Evolutionary conservation across 2,888 invertebrate species (phyloP).

Genomic region (Amphipyra berbera): DNA sequence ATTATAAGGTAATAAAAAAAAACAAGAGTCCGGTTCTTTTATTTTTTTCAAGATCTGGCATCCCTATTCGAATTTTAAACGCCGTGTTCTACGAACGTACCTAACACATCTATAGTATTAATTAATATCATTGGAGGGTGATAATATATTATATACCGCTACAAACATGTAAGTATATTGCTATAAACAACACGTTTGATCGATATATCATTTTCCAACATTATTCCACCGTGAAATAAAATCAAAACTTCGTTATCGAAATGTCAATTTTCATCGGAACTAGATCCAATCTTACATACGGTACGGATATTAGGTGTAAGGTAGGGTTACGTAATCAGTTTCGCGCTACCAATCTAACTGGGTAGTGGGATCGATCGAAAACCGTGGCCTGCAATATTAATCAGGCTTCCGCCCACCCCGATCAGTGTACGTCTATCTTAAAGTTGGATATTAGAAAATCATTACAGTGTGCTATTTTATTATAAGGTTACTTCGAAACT

Average conservation of each 20-base stretch:
- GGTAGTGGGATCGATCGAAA: constrained; percentile 57
- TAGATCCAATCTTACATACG: constrained; percentile 27
- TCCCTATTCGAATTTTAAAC: no score
- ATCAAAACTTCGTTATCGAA: constrained; percentile 44
- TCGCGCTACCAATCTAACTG: constrained; percentile 58
- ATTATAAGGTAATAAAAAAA: no score
- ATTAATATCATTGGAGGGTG: no score
- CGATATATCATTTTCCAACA: no score
- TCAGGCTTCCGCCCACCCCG: constrained; percentile 41
- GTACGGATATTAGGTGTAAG: constrained; percentile 54
- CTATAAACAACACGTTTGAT: no score
- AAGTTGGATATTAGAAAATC: constrained; percentile 19
- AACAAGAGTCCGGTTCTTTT: no score
- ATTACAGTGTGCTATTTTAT: neutral
- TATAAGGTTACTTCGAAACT: no score
- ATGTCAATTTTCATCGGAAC: constrained; percentile 43
- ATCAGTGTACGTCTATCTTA: constrained; percentile 33
- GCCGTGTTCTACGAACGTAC: no score
- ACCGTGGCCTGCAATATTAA: constrained; percentile 65
- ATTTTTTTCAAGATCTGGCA: no score
- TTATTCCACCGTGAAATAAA: constrained; percentile 30
- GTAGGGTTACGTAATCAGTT: constrained; percentile 65
- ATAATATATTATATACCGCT: no score
- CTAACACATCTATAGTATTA: no score
- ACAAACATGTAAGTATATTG: no score